Base-by-base conservation (phyloP, 92 coral and sea anemone genomes). In the Pocillopora meandrina region DNA sequence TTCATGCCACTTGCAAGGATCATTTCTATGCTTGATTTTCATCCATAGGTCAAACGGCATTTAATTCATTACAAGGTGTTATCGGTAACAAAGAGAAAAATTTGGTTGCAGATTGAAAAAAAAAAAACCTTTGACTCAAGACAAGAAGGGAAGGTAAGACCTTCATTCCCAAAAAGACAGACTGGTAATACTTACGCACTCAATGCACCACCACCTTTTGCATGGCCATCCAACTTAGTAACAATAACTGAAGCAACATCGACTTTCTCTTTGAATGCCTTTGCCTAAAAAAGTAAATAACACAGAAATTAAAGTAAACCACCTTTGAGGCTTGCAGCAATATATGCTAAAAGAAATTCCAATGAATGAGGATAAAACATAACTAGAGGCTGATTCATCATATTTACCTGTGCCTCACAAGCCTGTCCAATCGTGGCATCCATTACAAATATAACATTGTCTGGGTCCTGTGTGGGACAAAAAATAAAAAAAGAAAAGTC, bases 351-450 rank as follows among this genome's bases (percentile, higher is more conserved):
- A 61, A 57, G 49, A 57, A 10, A 35, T 36, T 64, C 74, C 2
- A n/a, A 59, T 13, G 15, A 58, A 8, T 8, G 12, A 31, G 47
- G 9, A 20, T 33, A 14, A 75, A 21, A 49, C 14, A 70, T 55
- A 70, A 70, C 26, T 17, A 15, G 12, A 17, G 21, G 55, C 18
- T 7, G 14, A 70, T 16, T 15, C 0, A 80, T 1, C 18, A 17
- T 57, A 2, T 80, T 58, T 81, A 96, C 99, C 95, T 96, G 99
- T 13, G 99, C 94, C 87, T 96, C 99, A 87, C 99, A 96, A 75
- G 99, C 99, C 86, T 96, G 99, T 42, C 99, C 99, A 42, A 95
- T 96, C 70, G 99, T 96, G 59, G 99, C 99, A 89, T 96, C 99
- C 99, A 96, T 96, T 1, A 96, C 99, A 95, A 94, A 96, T 79